Conservation (phyloP, 2,113 vertebrate genomes). For the Trochalopteron elliotii region DNA sequence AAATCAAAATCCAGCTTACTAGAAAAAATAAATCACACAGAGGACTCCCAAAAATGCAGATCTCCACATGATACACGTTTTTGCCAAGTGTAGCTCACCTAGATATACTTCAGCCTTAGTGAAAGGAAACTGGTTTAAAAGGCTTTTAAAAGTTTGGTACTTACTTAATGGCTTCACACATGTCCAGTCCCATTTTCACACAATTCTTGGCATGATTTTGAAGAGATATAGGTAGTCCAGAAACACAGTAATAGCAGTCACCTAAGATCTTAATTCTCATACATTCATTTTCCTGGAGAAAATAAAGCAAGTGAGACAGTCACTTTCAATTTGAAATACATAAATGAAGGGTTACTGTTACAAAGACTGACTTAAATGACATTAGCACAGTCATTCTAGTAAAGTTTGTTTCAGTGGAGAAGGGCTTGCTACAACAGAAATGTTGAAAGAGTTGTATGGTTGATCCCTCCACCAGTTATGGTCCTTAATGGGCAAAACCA, state of each 20-base stretch:
- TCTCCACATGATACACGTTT: neutral
- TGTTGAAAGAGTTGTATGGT: neutral
- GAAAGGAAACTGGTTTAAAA: neutral
- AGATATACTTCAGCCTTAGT: neutral
- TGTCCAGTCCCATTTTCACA: slow-evolving; percentile 98
- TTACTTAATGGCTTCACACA: slow-evolving; percentile 99
- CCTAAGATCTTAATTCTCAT: slow-evolving; percentile 99
- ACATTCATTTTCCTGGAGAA: slow-evolving; percentile 93
- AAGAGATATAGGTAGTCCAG: slow-evolving; percentile 92
- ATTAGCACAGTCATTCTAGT: neutral
- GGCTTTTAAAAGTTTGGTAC: slow-evolving; percentile 2
- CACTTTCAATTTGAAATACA: neutral
- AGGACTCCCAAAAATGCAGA: neutral
- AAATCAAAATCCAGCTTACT: neutral
- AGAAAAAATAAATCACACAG: neutral
- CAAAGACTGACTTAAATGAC: neutral
- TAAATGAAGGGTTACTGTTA: neutral
- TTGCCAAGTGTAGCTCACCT: neutral
- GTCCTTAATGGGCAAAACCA: neutral
- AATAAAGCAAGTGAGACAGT: neutral
- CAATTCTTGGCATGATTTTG: slow-evolving; percentile 96
- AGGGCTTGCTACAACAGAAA: neutral
- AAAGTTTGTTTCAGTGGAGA: neutral
- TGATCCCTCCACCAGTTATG: neutral
- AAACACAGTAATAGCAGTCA: slow-evolving; percentile 98